Base-by-base conservation (phyloP, 2,888 invertebrate species). In the Ornithoptera priamus region DNA sequence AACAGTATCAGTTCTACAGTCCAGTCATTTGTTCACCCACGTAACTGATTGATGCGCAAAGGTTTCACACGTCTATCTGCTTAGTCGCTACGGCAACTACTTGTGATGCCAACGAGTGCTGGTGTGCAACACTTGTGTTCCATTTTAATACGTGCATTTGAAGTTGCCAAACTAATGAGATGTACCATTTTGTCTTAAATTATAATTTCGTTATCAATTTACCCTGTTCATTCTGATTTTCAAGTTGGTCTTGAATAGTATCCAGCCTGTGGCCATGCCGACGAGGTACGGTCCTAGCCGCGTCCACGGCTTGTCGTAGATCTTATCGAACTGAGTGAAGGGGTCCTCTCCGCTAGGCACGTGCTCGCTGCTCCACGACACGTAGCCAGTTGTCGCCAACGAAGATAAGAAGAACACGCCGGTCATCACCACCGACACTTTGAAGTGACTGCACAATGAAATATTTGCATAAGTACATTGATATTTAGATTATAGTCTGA, bases 241-340 rank as follows among this genome's bases (percentile, higher is more conserved):
- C 85, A 96, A 95, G 82, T 97, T 95, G 39, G 96, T 97, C 87
- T 96, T 96, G 84, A 96, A 97, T 24, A 97, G 90, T 72, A 96
- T 94, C 95, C 97, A 97, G 0, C 97, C 97, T 0, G 95, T 95
- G 22, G 94, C 93, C 96, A 97, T 97, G 75, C 97, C 97, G 67
- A 97, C 95, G 2, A 97, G 90, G 84, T 97, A 97, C 0, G 97
- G 97, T 0, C 97, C 97, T 18, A 97, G 87, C 70, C 97, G 88
- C 0, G 97, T 97, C 97, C 97, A 97, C 1, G 97, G 97, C 85
- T 97, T 97, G 87, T 97, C 97, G 85, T 97, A 97, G 76, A 97
- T 96, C 90, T 97, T 96, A 86, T 97, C 97, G 84, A 97, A 97
- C 65, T 97, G 93, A 0, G 96, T 96, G 81, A 97, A 90, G 0